phyloP scores from a whole-genome alignment of 2,888 invertebrate species.

The Macrophya annulata region DNA sequence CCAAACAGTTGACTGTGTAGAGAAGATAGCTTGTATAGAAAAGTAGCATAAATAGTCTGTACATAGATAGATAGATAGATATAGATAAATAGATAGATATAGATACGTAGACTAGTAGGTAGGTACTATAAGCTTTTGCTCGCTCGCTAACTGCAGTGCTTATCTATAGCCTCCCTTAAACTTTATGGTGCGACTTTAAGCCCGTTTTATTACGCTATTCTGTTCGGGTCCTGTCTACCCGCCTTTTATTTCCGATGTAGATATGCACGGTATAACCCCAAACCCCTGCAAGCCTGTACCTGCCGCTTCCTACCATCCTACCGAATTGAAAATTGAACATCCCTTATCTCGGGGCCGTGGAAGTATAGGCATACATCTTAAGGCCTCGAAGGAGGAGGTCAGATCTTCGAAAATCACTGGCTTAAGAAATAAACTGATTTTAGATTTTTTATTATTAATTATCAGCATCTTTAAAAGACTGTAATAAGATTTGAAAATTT shows the following conservation, averaged over 20 bases:
- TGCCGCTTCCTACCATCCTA: background rate
- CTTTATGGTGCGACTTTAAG: conserved; percentile 73
- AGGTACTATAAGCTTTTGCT: conserved; percentile 42
- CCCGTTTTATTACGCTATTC: conserved; percentile 71
- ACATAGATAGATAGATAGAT: background rate
- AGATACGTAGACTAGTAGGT: background rate
- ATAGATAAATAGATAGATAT: background rate
- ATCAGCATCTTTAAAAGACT: too few species aligned
- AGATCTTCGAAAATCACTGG: background rate
- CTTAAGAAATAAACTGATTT: background rate
- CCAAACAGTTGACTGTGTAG: background rate
- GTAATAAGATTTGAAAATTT: too few species aligned
- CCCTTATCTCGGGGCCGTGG: background rate
- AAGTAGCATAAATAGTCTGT: background rate
- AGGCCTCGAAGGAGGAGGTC: background rate
- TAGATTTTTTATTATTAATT: too few species aligned
- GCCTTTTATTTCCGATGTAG: conserved; percentile 49
- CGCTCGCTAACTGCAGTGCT: conserved; percentile 54
- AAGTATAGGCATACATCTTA: background rate
- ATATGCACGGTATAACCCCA: background rate
- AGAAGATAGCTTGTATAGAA: background rate
- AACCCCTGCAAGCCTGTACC: background rate
- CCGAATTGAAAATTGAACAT: conserved; percentile 19
- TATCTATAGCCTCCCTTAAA: conserved; percentile 68
- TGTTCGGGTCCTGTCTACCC: conserved; percentile 51